These are phyloP conservation scores for Chloroceryle inda DNA, from an alignment of 2,797 vertebrate genomes.

Conservation along the genomic window DNA sequence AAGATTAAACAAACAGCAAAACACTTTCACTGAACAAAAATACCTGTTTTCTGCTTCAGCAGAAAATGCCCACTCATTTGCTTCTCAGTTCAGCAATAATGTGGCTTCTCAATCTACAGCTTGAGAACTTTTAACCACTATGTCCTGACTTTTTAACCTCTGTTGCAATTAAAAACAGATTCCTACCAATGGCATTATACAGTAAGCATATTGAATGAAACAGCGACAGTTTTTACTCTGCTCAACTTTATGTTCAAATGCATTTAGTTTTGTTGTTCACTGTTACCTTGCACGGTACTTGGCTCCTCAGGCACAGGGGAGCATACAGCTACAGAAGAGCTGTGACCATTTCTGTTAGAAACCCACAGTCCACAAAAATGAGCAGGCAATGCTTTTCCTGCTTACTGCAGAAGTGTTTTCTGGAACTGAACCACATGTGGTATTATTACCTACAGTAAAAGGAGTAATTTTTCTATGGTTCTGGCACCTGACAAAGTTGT, in stretches of 20 bases:
- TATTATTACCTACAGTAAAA: neutral
- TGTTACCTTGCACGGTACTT: neutral
- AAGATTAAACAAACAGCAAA: neutral
- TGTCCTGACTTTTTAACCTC: neutral
- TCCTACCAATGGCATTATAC: neutral
- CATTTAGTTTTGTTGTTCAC: neutral
- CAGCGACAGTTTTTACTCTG: neutral
- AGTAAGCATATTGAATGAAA: accelerated
- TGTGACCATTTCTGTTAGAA: neutral
- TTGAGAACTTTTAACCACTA: neutral
- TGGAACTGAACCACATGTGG: neutral
- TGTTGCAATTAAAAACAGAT: neutral
- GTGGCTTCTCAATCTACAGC: neutral
- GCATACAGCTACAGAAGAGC: neutral
- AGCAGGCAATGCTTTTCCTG: neutral
- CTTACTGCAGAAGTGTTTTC: neutral
- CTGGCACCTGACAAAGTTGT: neutral
- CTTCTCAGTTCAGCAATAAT: neutral
- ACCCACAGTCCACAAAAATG: neutral
- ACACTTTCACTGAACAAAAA: neutral
- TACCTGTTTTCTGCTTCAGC: neutral
- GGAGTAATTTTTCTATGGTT: neutral
- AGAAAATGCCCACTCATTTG: neutral
- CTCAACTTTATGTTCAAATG: neutral
- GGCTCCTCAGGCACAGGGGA: neutral